Conservation (phyloP, 2,888 invertebrate species). For the Sinotaia quadrata region DNA sequence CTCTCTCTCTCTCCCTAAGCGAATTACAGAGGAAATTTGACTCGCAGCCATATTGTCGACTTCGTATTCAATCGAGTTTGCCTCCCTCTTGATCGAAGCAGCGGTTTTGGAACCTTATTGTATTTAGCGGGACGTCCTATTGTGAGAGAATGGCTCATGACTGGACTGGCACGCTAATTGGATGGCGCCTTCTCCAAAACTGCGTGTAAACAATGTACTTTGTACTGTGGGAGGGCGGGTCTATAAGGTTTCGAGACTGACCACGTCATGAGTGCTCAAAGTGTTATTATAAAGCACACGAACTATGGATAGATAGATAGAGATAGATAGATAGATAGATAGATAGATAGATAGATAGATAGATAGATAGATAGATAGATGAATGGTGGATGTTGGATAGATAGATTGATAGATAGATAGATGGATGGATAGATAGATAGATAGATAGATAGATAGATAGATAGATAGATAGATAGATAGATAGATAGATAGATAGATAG, state of each 20-base stretch:
- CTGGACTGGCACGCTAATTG: not conserved
- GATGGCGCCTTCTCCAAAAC: too few species aligned
- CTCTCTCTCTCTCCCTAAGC: slow-evolving; percentile 10
- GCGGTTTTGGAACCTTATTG: not conserved
- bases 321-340: too few species aligned
- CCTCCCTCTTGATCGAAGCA: not conserved
- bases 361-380: too few species aligned
- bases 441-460: not conserved
- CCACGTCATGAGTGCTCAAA: too few species aligned
- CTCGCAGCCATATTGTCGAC: slow-evolving; percentile 1
- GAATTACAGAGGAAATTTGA: slow-evolving; percentile 11
- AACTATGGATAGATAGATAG: too few species aligned
- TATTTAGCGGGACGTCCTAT: slow-evolving; percentile 1
- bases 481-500: slow-evolving; percentile 14
- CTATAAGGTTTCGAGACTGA: too few species aligned
- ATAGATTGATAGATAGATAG: not conserved
- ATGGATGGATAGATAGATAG: slow-evolving; percentile 9
- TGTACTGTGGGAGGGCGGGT: too few species aligned
- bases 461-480: slow-evolving; percentile 21
- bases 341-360: not conserved
- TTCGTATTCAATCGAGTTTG: slow-evolving; percentile 13
- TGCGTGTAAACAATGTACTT: too few species aligned
- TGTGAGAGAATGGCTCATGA: not conserved
- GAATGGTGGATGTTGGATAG: not conserved
- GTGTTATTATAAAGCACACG: too few species aligned